These are phyloP conservation scores for Philopedon plagiatum DNA, from an alignment of 2,888 invertebrate species.

Conservation along the genomic window DNA sequence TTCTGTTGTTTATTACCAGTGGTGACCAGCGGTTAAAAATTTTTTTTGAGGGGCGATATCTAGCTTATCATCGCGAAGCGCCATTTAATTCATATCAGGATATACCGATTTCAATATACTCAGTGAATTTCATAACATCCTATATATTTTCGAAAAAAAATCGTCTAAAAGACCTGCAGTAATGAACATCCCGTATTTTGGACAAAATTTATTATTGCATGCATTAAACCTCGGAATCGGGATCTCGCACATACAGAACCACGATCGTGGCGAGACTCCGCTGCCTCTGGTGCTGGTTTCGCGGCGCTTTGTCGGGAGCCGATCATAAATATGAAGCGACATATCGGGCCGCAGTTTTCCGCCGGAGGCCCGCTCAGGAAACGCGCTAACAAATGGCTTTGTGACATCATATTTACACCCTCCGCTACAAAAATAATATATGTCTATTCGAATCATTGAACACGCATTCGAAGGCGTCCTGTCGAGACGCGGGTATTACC, in stretches of 20 bases:
- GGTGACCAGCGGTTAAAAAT: too few species aligned
- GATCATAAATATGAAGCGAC: constrained; percentile 68
- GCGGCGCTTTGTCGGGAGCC: constrained; percentile 40
- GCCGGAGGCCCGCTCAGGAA: constrained; percentile 66
- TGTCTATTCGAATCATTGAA: constrained; percentile 69
- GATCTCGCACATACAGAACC: neutral
- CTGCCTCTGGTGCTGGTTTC: too few species aligned
- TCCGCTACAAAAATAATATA: constrained; percentile 69
- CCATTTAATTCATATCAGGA: too few species aligned
- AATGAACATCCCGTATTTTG: too few species aligned
- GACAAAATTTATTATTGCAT: neutral
- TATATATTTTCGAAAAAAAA: too few species aligned
- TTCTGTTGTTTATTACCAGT: too few species aligned
- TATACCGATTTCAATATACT: too few species aligned
- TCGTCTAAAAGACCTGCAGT: too few species aligned
- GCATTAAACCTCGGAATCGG: neutral
- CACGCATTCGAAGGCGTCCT: constrained; percentile 64
- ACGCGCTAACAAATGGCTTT: constrained; percentile 68
- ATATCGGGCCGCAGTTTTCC: constrained; percentile 68
- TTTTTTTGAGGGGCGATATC: too few species aligned
- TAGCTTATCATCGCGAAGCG: too few species aligned
- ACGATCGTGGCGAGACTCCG: constrained; percentile 3
- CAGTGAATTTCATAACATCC: too few species aligned
- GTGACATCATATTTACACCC: constrained; percentile 70
- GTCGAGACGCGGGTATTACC: constrained; percentile 59